A percentile compares a stretch with the other conserved stretches of the same genome.
phyloP scores from a whole-genome alignment of 2,113 vertebrate species.

The Bettongia penicillata region DNA sequence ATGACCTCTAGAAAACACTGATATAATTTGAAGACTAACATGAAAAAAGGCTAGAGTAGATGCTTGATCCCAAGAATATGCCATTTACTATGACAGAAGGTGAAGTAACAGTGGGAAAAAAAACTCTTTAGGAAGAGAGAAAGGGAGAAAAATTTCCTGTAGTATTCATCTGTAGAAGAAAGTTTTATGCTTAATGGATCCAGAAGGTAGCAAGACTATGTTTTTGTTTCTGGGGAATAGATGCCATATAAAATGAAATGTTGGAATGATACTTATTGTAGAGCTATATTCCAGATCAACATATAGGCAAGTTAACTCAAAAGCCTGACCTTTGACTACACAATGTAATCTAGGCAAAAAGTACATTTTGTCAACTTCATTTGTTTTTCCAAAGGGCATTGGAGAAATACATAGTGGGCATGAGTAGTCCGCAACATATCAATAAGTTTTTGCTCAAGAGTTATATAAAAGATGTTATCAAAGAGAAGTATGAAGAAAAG shows the following conservation, averaged over 20 bases:
- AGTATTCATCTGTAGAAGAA: background rate
- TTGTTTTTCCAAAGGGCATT: background rate
- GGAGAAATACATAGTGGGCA: background rate
- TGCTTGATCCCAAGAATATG: constrained; percentile 2
- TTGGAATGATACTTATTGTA: constrained; percentile 29
- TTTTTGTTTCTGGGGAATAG: constrained; percentile 39
- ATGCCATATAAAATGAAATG: constrained; percentile 39
- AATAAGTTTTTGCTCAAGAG: background rate
- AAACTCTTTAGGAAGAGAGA: background rate
- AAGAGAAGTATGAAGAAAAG: background rate
- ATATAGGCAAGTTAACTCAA: background rate
- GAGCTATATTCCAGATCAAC: background rate
- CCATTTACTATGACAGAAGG: background rate
- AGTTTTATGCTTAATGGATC: constrained; percentile 33
- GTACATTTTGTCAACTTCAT: background rate
- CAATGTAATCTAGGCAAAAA: background rate
- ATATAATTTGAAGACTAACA: background rate
- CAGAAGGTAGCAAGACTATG: constrained; percentile 17
- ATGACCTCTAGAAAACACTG: constrained; percentile 43
- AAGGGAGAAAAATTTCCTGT: background rate
- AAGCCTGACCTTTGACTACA: background rate
- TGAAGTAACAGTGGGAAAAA: background rate
- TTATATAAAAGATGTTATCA: background rate
- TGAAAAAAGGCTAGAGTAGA: background rate
- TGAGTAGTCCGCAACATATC: background rate